These are phyloP conservation scores for Choristoneura fumiferana DNA, from an alignment of 1,140 invertebrate species.

Conservation along the genomic window DNA sequence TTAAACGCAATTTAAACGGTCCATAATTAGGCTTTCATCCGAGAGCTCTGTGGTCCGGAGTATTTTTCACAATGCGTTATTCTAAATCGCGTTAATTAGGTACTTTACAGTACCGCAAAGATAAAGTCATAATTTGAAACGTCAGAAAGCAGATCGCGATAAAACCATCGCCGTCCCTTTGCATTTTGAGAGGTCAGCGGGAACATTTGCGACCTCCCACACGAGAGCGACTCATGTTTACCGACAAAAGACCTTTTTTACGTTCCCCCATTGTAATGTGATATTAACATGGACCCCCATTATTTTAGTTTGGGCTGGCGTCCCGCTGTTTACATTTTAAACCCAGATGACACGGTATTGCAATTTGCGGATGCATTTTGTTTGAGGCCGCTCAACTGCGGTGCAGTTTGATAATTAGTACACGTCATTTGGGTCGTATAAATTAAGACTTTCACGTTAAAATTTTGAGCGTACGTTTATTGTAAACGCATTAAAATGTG, in stretches of 20 bases:
- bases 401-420: slow-evolving; percentile 9
- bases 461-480: no score
- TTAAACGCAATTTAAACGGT: no score
- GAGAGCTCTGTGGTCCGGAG: no score
- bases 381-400: slow-evolving; percentile 22
- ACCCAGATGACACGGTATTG: slow-evolving; percentile 29
- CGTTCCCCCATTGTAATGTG: slow-evolving; percentile 12
- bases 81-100: background rate
- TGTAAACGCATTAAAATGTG: no score
- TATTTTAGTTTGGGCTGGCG: slow-evolving; percentile 4
- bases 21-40: no score
- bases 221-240: slow-evolving; percentile 12
- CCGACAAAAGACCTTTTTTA: slow-evolving; percentile 17
- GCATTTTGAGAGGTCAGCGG: slow-evolving; percentile 12
- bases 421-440: slow-evolving; percentile 10
- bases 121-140: slow-evolving; percentile 14
- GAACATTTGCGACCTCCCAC: slow-evolving; percentile 11
- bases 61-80: no score
- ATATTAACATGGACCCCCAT: slow-evolving; percentile 10
- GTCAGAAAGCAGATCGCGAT: background rate
- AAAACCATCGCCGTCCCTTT: slow-evolving; percentile 2
- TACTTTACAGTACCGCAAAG: slow-evolving; percentile 1
- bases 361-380: slow-evolving; percentile 31
- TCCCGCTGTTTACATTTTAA: slow-evolving; percentile 24
- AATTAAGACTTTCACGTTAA: background rate